Evolutionary conservation across 2,113 vertebrate genomes (phyloP).

Genomic region (Lepisosteus osseus): DNA sequence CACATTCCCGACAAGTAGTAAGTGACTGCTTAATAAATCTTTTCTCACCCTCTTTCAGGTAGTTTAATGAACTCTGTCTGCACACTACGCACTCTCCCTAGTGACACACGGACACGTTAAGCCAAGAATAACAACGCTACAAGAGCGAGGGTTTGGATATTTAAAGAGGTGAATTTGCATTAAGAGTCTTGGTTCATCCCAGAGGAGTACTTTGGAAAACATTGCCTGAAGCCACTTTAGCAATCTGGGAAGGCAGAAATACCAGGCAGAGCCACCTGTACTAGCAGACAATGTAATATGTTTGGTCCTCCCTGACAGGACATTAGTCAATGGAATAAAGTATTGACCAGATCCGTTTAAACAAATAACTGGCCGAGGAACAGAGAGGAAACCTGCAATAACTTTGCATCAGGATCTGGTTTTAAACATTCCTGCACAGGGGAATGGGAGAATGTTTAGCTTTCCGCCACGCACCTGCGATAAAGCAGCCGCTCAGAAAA

Average conservation of each 20-base stretch:
- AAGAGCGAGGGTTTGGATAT: conserved; percentile 41
- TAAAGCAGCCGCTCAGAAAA: conserved; percentile 25
- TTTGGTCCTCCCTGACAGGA: conserved; percentile 43
- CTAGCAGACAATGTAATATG: conserved; percentile 34
- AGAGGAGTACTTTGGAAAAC: conserved; percentile 58
- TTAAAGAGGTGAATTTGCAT: conserved; percentile 53
- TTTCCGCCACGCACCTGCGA: conserved; percentile 39
- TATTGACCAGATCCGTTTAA: conserved; percentile 58
- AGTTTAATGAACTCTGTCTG: conserved; percentile 58
- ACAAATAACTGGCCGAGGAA: conserved; percentile 52
- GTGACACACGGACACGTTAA: conserved; percentile 55
- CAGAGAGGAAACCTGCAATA: conserved; percentile 56
- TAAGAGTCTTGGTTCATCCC: conserved; percentile 48
- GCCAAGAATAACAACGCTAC: conserved; percentile 64
- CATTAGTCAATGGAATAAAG: conserved; percentile 50
- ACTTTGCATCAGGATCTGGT: conserved; percentile 50
- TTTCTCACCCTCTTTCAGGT: conserved; percentile 59
- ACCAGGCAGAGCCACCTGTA: conserved; percentile 47
- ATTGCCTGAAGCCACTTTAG: conserved; percentile 39
- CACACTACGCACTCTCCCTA: conserved; percentile 44
- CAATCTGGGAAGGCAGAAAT: conserved; percentile 30
- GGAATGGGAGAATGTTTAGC: conserved; percentile 33
- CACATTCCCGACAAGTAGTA: conserved; percentile 51
- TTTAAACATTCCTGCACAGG: conserved; percentile 38
- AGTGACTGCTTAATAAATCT: conserved; percentile 63